Conservation (phyloP, 64 coral and sea anemone genomes). For the Montipora sp. region DNA sequence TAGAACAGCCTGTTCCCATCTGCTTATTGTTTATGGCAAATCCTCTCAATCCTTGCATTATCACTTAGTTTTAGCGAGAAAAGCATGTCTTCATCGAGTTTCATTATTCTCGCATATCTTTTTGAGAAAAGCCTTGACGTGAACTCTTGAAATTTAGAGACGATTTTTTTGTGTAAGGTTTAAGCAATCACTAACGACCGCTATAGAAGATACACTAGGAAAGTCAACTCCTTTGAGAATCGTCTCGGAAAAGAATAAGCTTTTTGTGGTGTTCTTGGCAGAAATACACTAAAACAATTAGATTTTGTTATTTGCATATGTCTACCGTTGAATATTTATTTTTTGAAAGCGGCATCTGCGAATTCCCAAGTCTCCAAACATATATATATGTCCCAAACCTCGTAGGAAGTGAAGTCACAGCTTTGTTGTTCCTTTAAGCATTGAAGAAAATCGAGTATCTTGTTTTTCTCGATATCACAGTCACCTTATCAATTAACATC, state of each 20-base stretch:
- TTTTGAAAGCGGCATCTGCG: neutral
- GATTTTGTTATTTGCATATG: constrained; percentile 9
- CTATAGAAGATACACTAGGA: neutral
- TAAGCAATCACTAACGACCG: neutral
- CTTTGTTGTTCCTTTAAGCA: neutral
- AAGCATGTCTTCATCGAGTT: neutral
- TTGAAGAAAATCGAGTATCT: neutral
- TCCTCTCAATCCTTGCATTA: neutral
- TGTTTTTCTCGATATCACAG: neutral
- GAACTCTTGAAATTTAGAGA: neutral
- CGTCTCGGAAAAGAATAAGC: neutral
- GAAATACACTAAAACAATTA: neutral
- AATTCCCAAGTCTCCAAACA: neutral
- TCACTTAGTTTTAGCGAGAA: neutral
- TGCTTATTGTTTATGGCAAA: neutral
- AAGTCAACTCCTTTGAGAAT: neutral
- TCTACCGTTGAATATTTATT: neutral
- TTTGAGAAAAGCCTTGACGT: neutral
- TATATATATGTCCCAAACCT: neutral
- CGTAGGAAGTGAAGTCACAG: neutral
- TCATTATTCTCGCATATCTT: neutral
- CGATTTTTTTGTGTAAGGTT: neutral
- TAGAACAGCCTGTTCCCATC: constrained; percentile 41
- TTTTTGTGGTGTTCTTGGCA: neutral
- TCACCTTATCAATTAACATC: constrained; percentile 13